phyloP scores from a whole-genome alignment of 2,113 vertebrate species.

The Rhea pennata region DNA sequence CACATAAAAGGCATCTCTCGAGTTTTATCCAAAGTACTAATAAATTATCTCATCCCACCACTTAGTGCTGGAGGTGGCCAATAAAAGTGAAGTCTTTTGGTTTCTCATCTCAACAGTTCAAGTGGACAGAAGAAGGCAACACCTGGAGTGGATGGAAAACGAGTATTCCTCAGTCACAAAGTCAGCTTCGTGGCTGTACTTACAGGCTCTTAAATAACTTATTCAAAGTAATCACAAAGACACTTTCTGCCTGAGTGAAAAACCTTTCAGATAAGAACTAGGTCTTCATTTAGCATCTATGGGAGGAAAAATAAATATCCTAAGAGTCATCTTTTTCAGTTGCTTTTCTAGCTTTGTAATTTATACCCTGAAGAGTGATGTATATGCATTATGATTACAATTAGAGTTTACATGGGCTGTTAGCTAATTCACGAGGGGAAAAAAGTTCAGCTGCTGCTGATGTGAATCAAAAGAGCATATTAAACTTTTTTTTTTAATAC shows the following conservation, averaged over 20 bases:
- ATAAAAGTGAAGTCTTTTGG: not conserved
- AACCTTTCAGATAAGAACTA: not conserved
- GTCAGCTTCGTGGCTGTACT: not conserved
- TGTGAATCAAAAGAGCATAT: not conserved
- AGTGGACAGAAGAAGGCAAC: not conserved
- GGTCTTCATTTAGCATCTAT: not conserved
- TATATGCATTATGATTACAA: not conserved
- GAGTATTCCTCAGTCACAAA: not conserved
- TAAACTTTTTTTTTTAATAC: not conserved
- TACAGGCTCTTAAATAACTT: not conserved
- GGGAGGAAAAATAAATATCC: not conserved
- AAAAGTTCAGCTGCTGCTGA: not conserved
- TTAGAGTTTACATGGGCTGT: not conserved
- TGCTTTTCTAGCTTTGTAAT: not conserved
- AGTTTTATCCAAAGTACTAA: not conserved
- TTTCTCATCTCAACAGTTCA: not conserved
- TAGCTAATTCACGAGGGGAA: not conserved
- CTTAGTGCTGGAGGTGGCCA: not conserved
- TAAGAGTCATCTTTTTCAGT: not conserved
- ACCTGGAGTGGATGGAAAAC: not conserved
- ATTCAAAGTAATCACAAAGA: not conserved
- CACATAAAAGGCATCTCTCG: not conserved
- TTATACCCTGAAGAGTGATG: not conserved
- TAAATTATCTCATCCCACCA: not conserved
- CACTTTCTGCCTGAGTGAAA: not conserved